A percentile compares a stretch with the other conserved stretches of the same genome.
Conservation (phyloP, 92 coral and sea anemone species). For the Virgularia gustaviana region DNA sequence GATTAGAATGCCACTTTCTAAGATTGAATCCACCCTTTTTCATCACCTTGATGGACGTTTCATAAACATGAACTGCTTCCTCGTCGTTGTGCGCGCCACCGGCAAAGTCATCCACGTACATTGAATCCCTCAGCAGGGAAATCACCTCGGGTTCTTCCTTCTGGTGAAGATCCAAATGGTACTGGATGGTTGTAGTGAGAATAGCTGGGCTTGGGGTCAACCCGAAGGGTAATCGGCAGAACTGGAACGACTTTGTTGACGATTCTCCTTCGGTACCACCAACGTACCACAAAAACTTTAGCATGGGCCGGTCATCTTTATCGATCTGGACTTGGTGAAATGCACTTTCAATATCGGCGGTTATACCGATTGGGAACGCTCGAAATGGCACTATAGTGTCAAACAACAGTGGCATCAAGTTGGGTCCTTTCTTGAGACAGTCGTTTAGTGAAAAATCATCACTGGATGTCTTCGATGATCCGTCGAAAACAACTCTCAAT, state of each 20-base stretch:
- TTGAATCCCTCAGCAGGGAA: slow-evolving; percentile 28
- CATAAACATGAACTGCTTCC: slow-evolving; percentile 49
- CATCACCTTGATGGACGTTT: slow-evolving; percentile 40
- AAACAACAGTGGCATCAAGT: slow-evolving; percentile 13
- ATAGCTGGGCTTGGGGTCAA: slow-evolving; percentile 36
- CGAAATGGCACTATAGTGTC: slow-evolving; percentile 42
- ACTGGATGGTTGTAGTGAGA: slow-evolving; percentile 25
- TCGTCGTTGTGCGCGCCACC: slow-evolving; percentile 41
- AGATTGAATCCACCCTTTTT: slow-evolving; percentile 48
- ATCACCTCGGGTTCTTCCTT: slow-evolving; percentile 28
- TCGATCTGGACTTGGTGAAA: slow-evolving; percentile 36
- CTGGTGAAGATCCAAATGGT: slow-evolving; percentile 32
- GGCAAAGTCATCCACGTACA: slow-evolving; percentile 62
- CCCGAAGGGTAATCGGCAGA: slow-evolving; percentile 37
- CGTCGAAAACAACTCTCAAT: slow-evolving; percentile 56
- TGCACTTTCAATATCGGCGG: slow-evolving; percentile 41
- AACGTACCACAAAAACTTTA: slow-evolving; percentile 50
- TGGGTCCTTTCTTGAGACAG: slow-evolving; percentile 43
- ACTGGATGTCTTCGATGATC: slow-evolving; percentile 45
- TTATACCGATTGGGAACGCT: slow-evolving; percentile 11
- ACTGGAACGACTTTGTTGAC: slow-evolving; percentile 16
- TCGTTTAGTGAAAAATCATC: slow-evolving; percentile 55
- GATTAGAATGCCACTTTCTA: slow-evolving; percentile 62
- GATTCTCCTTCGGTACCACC: slow-evolving; percentile 22
- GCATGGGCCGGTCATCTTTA: slow-evolving; percentile 2